A percentile compares a stretch with the other conserved stretches of the same genome.
phyloP scores from a whole-genome alignment of 2,888 invertebrate genomes.

The Cataglyphis livida region DNA sequence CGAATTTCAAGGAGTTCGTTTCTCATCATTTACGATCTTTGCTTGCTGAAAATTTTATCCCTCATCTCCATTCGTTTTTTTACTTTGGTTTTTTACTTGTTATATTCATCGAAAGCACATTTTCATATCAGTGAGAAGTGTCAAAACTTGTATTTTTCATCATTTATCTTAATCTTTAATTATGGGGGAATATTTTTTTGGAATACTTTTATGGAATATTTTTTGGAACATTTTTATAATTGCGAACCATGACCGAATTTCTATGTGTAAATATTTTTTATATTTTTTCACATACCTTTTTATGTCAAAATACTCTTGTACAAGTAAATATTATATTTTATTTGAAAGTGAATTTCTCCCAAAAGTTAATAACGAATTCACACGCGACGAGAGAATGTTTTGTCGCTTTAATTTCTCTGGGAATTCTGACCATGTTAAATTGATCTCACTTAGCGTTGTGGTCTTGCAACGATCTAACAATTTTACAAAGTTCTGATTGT shows the following conservation, averaged over 20 bases:
- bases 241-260: background rate
- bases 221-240: background rate
- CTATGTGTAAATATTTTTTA: background rate
- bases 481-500: slow-evolving; percentile 18
- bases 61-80: background rate
- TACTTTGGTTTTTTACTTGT: background rate
- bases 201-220: background rate
- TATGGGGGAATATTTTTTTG: background rate
- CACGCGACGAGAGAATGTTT: background rate
- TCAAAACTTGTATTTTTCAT: background rate
- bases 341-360: background rate
- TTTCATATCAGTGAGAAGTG: background rate
- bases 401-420: slow-evolving; percentile 6
- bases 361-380: background rate
- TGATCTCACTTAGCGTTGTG: background rate
- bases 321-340: slow-evolving; percentile 1
- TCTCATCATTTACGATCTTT: background rate
- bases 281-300: background rate
- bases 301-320: background rate
- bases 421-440: slow-evolving; percentile 10
- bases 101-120: background rate
- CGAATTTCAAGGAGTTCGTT: background rate
- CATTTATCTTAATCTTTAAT: background rate
- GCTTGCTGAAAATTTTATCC: background rate
- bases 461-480: slow-evolving; percentile 25